These are phyloP conservation scores for Fistularia commersonii DNA, from an alignment of 2,797 vertebrate genomes.

Conservation along the genomic window DNA sequence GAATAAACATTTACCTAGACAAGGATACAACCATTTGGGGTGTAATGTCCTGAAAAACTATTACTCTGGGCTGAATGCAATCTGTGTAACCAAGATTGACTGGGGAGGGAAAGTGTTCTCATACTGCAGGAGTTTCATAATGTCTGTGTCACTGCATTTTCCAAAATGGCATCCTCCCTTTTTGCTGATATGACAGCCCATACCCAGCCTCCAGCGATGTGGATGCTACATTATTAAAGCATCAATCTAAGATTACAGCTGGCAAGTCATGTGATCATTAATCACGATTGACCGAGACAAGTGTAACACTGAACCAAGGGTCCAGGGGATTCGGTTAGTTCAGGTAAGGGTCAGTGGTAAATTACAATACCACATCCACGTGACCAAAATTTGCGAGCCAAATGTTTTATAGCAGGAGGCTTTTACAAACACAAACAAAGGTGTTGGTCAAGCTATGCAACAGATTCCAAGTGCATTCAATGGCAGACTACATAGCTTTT, in stretches of 20 bases:
- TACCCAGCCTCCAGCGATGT: constrained; percentile 45
- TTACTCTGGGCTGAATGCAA: constrained; percentile 7
- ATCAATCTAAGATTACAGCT: constrained; percentile 70
- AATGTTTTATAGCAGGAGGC: constrained; percentile 2
- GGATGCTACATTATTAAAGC: constrained; percentile 70
- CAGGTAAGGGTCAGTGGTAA: constrained; percentile 38
- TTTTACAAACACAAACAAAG: too few relatives aligned
- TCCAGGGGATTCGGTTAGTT: constrained; percentile 28
- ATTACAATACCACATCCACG: constrained; percentile 23
- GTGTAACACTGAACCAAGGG: constrained; percentile 2
- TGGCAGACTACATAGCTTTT: too few relatives aligned
- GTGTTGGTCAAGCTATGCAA: too few relatives aligned
- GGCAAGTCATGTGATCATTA: constrained; percentile 65
- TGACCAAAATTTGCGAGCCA: constrained; percentile 4
- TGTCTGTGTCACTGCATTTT: constrained; percentile 36
- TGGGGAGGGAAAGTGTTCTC: constrained; percentile 35
- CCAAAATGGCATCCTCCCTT: constrained; percentile 45
- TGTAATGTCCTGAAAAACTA: constrained; percentile 39
- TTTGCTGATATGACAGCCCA: constrained; percentile 45
- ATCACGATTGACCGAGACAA: constrained; percentile 58
- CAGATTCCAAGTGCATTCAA: too few relatives aligned
- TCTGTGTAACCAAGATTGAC: constrained; percentile 33
- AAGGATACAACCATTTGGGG: constrained; percentile 26
- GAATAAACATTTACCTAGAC: too few relatives aligned
- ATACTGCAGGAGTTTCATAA: constrained; percentile 47